Conservation (phyloP, 2,888 invertebrate genomes). For the Phyto melanocephala region DNA sequence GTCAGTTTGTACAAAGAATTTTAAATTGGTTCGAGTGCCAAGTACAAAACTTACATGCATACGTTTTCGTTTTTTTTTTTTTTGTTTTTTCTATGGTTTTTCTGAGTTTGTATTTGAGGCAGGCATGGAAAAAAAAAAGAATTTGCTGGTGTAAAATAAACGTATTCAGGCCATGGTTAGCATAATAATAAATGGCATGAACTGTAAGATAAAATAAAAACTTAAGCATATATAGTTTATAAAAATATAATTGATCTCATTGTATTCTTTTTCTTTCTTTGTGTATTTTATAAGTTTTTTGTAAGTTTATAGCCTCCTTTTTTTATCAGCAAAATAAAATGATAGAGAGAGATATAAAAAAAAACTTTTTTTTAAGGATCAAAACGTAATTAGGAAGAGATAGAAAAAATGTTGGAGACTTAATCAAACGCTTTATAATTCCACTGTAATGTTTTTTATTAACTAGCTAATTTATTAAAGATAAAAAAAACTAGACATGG, state of each 20-base stretch:
- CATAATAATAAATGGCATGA: constrained; percentile 62
- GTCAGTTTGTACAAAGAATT: constrained; percentile 63
- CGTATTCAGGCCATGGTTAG: constrained; percentile 62
- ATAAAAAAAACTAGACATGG: too few species aligned
- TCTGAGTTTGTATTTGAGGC: not conserved
- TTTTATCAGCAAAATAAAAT: constrained; percentile 2
- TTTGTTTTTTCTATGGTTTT: not conserved
- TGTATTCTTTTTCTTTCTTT: not conserved
- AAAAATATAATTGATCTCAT: constrained; percentile 44
- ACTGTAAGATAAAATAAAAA: constrained; percentile 54
- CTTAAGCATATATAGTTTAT: constrained; percentile 49
- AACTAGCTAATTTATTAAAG: too few species aligned
- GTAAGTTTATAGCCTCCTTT: not conserved
- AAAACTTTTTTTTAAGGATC: not conserved
- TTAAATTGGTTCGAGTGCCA: constrained; percentile 61
- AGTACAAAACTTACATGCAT: constrained; percentile 28
- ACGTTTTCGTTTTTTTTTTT: not conserved
- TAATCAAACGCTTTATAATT: too few species aligned
- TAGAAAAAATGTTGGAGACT: too few species aligned
- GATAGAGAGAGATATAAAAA: not conserved
- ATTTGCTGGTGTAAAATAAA: constrained; percentile 60
- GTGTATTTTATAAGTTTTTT: too few species aligned
- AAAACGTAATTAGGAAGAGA: not conserved
- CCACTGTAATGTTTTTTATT: too few species aligned
- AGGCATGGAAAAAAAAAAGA: constrained; percentile 11